phyloP scores from a whole-genome alignment of 2,797 vertebrate species.

The Labroides dimidiatus region DNA sequence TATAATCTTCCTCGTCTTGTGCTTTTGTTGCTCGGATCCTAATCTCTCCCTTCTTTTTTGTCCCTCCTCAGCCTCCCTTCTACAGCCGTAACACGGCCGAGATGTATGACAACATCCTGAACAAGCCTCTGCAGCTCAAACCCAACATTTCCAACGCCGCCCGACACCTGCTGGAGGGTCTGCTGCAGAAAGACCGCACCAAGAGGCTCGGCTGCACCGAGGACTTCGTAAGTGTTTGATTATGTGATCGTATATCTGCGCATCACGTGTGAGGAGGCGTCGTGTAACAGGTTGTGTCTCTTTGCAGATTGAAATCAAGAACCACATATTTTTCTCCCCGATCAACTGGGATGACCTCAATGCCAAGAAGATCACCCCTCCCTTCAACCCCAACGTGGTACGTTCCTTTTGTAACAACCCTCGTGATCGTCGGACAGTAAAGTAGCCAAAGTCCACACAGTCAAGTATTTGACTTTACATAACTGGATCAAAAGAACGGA shows the following conservation, averaged over 20 bases:
- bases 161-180: slow-evolving; percentile 93
- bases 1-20: background rate
- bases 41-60: slow-evolving; percentile 8
- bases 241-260: background rate
- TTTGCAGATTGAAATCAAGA: slow-evolving; percentile 95
- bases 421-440: background rate
- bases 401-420: slow-evolving; percentile 57
- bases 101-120: slow-evolving; percentile 99
- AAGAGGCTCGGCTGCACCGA: slow-evolving; percentile 95
- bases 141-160: slow-evolving; percentile 98
- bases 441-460: background rate
- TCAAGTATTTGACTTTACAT: slow-evolving; percentile 26
- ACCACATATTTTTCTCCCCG: slow-evolving; percentile 96
- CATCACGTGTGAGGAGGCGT: background rate
- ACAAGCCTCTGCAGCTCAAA: slow-evolving; percentile 97
- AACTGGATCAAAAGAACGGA: slow-evolving; percentile 28
- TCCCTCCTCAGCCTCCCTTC: slow-evolving; percentile 90
- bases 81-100: slow-evolving; percentile 98
- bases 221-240: slow-evolving; percentile 92
- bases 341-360: slow-evolving; percentile 99
- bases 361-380: slow-evolving; percentile 98
- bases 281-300: background rate
- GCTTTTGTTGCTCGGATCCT: slow-evolving; percentile 22
- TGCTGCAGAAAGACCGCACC: slow-evolving; percentile 96
- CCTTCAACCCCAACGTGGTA: slow-evolving; percentile 99